Base-by-base conservation (phyloP, 2,888 invertebrate species). In the Romanomermis culicivorax region DNA sequence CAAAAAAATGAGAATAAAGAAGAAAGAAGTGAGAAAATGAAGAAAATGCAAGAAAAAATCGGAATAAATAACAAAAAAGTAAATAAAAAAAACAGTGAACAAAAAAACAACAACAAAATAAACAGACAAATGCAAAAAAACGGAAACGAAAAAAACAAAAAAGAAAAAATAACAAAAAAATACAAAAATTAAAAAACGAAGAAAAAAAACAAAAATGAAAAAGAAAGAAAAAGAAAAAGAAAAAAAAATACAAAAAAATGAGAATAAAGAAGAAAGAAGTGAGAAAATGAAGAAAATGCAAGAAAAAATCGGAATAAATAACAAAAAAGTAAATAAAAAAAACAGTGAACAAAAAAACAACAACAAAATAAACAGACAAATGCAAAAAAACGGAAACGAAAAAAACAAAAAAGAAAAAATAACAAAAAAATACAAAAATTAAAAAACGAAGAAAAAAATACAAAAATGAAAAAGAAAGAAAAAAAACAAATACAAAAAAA, bases 171-270 rank as follows among this genome's bases (percentile, higher is more conserved):
- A 7, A 36, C 7, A 36, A 7, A 36, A 36, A 36, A 7, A 17
- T 11, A 36, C 36, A 7, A 7, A 36, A 36, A 36, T 36, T 36
- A 36, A n/a, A n/a, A n/a, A 97, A 75, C 4, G 89, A 83, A 7
- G 82, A 78, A 53, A 97, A 76, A 69, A 84, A 97, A 67, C 77
- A 77, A 62, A 42, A 62, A 59, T 17, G 17, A 17, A n/a, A n/a
- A n/a, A n/a, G n/a, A n/a, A n/a, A n/a, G n/a, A n/a, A n/a, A n/a
- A n/a, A n/a, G n/a, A n/a, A n/a, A n/a, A n/a, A n/a, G n/a, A n/a
- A n/a, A n/a, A n/a, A n/a, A n/a, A n/a, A n/a, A n/a, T n/a, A n/a
- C n/a, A n/a, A n/a, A n/a, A n/a, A n/a, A n/a, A n/a, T n/a, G n/a
- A n/a, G n/a, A n/a, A n/a, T n/a, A n/a, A n/a, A n/a, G n/a, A n/a